Evolutionary conservation across 2,113 vertebrate genomes (phyloP).

Genomic region (Cettia cetti): DNA sequence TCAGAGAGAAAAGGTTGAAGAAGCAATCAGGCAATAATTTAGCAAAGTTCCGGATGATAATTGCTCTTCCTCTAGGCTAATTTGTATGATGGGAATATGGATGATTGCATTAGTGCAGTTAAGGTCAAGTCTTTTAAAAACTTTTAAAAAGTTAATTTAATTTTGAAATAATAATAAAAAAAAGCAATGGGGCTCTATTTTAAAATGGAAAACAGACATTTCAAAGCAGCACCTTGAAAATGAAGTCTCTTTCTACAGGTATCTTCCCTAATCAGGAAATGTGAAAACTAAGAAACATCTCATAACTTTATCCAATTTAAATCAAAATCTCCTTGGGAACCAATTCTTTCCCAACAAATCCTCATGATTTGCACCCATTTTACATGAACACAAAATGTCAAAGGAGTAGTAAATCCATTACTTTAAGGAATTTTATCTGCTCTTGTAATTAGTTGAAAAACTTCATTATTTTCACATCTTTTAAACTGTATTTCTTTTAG

Average conservation of each 20-base stretch:
- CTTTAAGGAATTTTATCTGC: neutral
- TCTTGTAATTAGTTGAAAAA: neutral
- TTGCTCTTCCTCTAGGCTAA: slow-evolving; percentile 28
- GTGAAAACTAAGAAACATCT: neutral
- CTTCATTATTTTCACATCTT: neutral
- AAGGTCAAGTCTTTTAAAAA: slow-evolving; percentile 40
- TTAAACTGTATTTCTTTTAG: neutral
- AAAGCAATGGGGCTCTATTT: neutral
- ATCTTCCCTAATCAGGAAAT: neutral
- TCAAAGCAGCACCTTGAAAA: neutral
- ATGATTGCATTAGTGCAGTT: slow-evolving; percentile 26
- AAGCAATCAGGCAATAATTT: slow-evolving; percentile 24
- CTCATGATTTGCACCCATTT: neutral
- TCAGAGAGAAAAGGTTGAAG: neutral
- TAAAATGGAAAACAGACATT: neutral
- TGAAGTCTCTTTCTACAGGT: neutral
- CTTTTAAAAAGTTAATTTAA: neutral
- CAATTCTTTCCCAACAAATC: neutral
- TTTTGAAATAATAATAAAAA: neutral
- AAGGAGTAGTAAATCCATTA: neutral
- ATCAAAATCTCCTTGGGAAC: neutral
- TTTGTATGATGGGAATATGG: slow-evolving; percentile 1
- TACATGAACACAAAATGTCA: neutral
- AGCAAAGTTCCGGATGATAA: neutral
- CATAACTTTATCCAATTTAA: neutral